These are phyloP conservation scores for Thera obeliscata DNA, from an alignment of 2,888 invertebrate genomes.

Conservation along the genomic window DNA sequence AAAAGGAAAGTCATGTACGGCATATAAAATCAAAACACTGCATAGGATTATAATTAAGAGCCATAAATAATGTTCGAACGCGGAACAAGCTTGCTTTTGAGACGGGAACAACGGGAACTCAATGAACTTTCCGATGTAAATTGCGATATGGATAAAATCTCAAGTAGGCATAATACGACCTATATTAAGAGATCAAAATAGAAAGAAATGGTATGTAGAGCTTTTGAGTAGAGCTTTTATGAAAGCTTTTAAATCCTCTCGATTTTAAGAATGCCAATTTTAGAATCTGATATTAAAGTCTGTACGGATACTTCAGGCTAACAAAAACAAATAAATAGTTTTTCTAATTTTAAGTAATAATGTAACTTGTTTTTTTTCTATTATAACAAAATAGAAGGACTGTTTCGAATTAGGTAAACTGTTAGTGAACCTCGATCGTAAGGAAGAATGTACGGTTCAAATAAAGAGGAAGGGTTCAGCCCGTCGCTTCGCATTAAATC, in stretches of 20 bases:
- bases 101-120: conserved; percentile 47
- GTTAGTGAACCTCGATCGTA: neutral
- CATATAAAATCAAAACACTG: conserved; percentile 55
- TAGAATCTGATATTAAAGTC: too few relatives aligned
- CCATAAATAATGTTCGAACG: conserved; percentile 64
- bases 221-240: too few relatives aligned
- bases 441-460: conserved; percentile 6
- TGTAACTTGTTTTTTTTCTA: too few relatives aligned
- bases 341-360: too few relatives aligned
- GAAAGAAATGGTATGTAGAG: too few relatives aligned
- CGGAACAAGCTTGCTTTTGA: conserved; percentile 50
- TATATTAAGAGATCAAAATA: conserved; percentile 1
- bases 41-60: conserved; percentile 62
- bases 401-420: too few relatives aligned
- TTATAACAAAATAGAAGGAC: too few relatives aligned
- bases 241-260: too few relatives aligned
- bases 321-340: too few relatives aligned
- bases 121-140: conserved; percentile 52
- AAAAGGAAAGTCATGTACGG: conserved; percentile 50
- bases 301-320: too few relatives aligned
- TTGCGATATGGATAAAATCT: conserved; percentile 34
- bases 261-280: too few relatives aligned
- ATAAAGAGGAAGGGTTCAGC: conserved; percentile 9
- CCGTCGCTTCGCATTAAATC: conserved; percentile 54
- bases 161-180: conserved; percentile 21